phyloP scores from a whole-genome alignment of 2,888 invertebrate species.

The Agapostemon virescens region DNA sequence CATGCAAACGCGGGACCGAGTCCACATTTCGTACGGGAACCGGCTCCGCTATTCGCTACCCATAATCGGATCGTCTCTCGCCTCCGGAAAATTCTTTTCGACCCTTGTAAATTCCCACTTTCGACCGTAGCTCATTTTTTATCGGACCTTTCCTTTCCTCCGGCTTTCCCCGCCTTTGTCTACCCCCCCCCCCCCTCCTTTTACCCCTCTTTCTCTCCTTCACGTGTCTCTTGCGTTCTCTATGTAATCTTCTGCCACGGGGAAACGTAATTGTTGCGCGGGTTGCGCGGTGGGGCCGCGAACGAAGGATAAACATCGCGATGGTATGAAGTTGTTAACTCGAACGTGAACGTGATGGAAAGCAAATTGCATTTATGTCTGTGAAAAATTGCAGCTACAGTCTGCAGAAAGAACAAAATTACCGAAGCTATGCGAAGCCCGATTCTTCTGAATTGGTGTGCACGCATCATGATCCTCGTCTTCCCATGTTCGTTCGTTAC shows the following conservation, averaged over 20 bases:
- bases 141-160: not conserved
- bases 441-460: constrained; percentile 12
- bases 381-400: constrained; percentile 25
- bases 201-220: too few relatives aligned
- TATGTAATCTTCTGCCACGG: constrained; percentile 1
- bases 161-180: not conserved
- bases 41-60: constrained; percentile 9
- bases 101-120: constrained; percentile 19
- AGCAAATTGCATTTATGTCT: constrained; percentile 35
- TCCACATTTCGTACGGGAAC: constrained; percentile 26
- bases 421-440: not conserved
- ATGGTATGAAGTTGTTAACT: constrained; percentile 37
- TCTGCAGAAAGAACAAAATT: not conserved
- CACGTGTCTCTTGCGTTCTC: not conserved
- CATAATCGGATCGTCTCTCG: constrained; percentile 45
- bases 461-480: not conserved
- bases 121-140: constrained; percentile 2
- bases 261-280: constrained; percentile 34
- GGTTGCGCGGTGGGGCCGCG: not conserved
- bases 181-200: not conserved
- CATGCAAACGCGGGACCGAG: constrained; percentile 49
- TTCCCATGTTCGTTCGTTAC: not conserved
- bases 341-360: constrained; percentile 42
- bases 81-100: constrained; percentile 1
- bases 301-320: constrained; percentile 30